Conservation (phyloP, 2,888 invertebrate species). For the Heteropelma amictum region DNA sequence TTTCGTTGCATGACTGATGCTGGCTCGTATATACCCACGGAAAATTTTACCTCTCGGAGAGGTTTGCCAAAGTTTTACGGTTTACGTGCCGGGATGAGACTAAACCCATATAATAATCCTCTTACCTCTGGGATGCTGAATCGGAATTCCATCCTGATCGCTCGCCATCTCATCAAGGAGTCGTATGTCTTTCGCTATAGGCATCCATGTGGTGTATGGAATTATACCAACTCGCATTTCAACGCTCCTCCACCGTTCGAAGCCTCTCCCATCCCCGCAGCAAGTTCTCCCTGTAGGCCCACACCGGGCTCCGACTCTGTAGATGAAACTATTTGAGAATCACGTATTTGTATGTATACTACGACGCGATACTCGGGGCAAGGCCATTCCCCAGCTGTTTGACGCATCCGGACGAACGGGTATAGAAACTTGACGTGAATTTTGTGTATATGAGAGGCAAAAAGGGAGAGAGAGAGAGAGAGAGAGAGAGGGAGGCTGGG, state of each 20-base stretch:
- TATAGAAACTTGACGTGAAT: no score
- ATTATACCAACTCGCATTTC: background rate
- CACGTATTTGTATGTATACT: background rate
- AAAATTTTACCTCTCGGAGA: slow-evolving; percentile 1
- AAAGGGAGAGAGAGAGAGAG: background rate
- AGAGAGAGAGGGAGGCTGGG: background rate
- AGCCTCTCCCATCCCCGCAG: background rate
- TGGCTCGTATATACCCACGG: background rate
- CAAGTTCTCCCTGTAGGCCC: slow-evolving; percentile 2
- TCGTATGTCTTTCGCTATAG: background rate
- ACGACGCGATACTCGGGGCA: background rate
- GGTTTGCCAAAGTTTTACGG: slow-evolving; percentile 14
- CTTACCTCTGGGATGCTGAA: slow-evolving; percentile 20
- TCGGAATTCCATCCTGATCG: background rate
- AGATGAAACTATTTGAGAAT: background rate
- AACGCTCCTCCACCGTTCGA: background rate
- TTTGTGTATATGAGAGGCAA: slow-evolving; percentile 7
- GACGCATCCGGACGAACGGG: slow-evolving; percentile 26
- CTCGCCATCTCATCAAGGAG: slow-evolving; percentile 33
- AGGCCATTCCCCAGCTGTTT: slow-evolving; percentile 26
- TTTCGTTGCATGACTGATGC: slow-evolving; percentile 20
- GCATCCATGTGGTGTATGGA: background rate
- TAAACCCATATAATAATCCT: slow-evolving; percentile 18
- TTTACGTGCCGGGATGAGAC: background rate
- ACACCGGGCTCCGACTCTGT: background rate